These are phyloP conservation scores for Nothocercus nigrocapillus DNA, from an alignment of 2,113 vertebrate species.

Conservation along the genomic window DNA sequence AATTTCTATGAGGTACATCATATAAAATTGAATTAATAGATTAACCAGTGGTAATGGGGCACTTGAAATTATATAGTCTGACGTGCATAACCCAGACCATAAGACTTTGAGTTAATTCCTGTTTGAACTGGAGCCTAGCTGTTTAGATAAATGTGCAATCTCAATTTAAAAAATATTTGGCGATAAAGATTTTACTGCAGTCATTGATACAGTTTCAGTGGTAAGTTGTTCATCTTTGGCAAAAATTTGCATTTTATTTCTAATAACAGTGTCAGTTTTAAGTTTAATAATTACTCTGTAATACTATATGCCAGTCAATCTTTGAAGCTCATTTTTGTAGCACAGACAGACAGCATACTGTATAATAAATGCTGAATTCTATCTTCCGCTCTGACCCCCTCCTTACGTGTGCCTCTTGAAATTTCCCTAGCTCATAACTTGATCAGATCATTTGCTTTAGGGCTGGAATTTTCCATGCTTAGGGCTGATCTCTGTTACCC, in stretches of 20 bases:
- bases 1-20: not conserved
- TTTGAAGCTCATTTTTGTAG: not conserved
- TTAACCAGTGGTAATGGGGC: not conserved
- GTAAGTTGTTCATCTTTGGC: not conserved
- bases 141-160: not conserved
- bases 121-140: not conserved
- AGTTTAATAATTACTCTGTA: not conserved
- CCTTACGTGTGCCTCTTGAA: not conserved
- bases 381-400: not conserved
- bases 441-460: not conserved
- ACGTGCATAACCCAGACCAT: not conserved
- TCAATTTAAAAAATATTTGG: not conserved
- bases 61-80: not conserved
- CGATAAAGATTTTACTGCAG: not conserved
- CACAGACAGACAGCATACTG: not conserved
- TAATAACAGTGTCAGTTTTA: not conserved
- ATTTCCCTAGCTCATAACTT: not conserved
- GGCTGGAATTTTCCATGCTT: not conserved
- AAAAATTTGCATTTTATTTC: not conserved
- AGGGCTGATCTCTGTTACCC: not conserved
- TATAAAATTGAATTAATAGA: constrained; percentile 8
- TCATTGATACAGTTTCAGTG: not conserved
- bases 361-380: not conserved
- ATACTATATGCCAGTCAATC: not conserved
- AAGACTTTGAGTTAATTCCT: constrained; percentile 11